Evolutionary conservation across 2,888 invertebrate species (phyloP).

Genomic region (Teleiodes luculella): DNA sequence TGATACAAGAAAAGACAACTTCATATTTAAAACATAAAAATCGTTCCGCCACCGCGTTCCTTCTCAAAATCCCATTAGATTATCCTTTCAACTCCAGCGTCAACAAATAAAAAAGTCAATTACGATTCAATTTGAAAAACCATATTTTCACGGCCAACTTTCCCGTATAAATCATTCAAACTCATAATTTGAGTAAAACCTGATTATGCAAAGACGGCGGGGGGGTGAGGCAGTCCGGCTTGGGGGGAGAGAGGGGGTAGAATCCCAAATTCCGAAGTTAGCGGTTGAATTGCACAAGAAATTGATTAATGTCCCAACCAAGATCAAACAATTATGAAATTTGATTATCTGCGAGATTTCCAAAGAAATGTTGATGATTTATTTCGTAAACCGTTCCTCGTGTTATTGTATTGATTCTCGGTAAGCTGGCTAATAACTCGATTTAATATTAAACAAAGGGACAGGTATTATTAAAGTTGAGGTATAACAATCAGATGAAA

Average conservation of each 20-base stretch:
- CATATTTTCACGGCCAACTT: slow-evolving; percentile 48
- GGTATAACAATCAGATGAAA: too few relatives aligned
- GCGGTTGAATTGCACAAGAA: slow-evolving; percentile 58
- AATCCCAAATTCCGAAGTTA: slow-evolving; percentile 54
- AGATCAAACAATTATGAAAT: slow-evolving; percentile 68
- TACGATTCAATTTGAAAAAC: slow-evolving; percentile 23
- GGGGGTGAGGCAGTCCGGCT: slow-evolving; percentile 23
- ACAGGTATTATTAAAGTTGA: too few relatives aligned
- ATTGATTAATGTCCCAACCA: slow-evolving; percentile 64
- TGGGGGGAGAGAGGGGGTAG: slow-evolving; percentile 30
- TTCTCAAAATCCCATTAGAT: neutral
- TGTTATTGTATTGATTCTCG: too few relatives aligned
- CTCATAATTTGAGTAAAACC: slow-evolving; percentile 62
- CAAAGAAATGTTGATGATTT: too few relatives aligned
- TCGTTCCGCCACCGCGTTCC: too few relatives aligned
- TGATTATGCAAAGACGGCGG: slow-evolving; percentile 50
- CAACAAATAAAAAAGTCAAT: slow-evolving; percentile 19
- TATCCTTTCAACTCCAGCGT: neutral
- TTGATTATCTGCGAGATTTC: slow-evolving; percentile 49
- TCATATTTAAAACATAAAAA: too few relatives aligned
- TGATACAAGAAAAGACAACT: too few relatives aligned
- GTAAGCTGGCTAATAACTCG: too few relatives aligned
- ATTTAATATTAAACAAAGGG: too few relatives aligned
- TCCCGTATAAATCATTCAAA: slow-evolving; percentile 59
- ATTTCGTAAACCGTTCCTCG: too few relatives aligned